Percentiles rank a stretch among this genome's conserved stretches.
phyloP scores from a whole-genome alignment of 2,797 vertebrate genomes.

The Propithecus deckenii region DNA sequence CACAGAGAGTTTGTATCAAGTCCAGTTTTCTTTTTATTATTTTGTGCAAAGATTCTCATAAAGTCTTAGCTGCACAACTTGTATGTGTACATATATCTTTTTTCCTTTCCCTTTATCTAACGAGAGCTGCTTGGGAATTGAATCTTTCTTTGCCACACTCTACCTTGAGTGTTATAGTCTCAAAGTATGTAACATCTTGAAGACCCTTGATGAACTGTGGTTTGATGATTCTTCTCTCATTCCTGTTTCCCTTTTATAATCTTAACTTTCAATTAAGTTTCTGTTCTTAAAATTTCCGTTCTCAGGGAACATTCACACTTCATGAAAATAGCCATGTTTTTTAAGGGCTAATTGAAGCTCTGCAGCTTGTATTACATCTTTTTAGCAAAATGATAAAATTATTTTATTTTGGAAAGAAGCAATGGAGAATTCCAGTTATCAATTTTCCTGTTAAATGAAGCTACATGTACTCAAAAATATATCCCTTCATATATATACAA shows the following conservation, averaged over 20 bases:
- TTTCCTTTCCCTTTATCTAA: not conserved
- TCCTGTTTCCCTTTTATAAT: slow-evolving; percentile 60
- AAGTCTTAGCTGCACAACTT: not conserved
- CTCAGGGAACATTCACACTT: slow-evolving; percentile 65
- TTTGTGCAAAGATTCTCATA: slow-evolving; percentile 12
- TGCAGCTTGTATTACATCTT: slow-evolving; percentile 54
- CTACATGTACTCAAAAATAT: not conserved
- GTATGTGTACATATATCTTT: not conserved
- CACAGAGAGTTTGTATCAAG: not conserved
- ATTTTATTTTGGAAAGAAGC: slow-evolving; percentile 65
- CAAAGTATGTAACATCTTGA: not conserved
- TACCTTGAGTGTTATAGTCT: not conserved
- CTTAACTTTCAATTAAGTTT: slow-evolving; percentile 62
- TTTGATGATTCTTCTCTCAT: slow-evolving; percentile 35
- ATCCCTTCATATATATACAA: not conserved
- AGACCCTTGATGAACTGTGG: slow-evolving; percentile 3
- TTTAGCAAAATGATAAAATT: slow-evolving; percentile 58
- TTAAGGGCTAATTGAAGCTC: slow-evolving; percentile 60
- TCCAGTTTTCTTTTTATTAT: not conserved
- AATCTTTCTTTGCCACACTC: not conserved
- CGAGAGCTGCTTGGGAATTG: not conserved
- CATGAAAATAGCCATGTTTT: slow-evolving; percentile 70
- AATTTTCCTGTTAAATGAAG: slow-evolving; percentile 19
- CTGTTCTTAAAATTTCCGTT: slow-evolving; percentile 69
- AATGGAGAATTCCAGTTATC: slow-evolving; percentile 55